These are phyloP conservation scores for Loxodonta africana DNA, from an alignment of 2,113 vertebrate species.

Conservation along the genomic window DNA sequence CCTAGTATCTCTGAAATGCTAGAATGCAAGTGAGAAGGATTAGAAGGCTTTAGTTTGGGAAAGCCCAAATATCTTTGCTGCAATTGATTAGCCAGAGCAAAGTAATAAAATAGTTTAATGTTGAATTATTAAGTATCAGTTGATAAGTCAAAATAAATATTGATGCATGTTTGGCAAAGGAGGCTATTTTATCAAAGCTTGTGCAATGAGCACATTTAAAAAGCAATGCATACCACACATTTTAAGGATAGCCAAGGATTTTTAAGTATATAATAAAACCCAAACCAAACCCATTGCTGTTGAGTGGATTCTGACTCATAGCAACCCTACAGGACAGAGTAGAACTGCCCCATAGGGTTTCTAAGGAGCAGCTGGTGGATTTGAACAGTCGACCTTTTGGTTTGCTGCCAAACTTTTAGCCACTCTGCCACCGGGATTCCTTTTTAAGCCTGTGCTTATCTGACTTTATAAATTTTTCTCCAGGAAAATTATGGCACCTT, in stretches of 20 bases:
- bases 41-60: conserved; percentile 42
- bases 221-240: background rate
- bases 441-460: background rate
- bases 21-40: conserved; percentile 17
- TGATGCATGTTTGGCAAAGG: conserved; percentile 6
- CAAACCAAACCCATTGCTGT: no score
- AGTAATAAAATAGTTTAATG: background rate
- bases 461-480: background rate
- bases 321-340: no score
- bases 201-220: background rate
- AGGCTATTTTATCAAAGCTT: conserved; percentile 1
- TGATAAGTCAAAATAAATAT: conserved; percentile 30
- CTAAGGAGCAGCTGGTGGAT: no score
- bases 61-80: conserved; percentile 9
- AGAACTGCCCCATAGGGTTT: no score
- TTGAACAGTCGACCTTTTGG: no score
- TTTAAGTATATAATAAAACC: background rate
- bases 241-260: background rate
- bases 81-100: conserved; percentile 62
- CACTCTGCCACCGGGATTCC: no score
- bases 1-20: background rate
- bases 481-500: background rate
- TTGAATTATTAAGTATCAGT: conserved; percentile 51
- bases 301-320: no score
- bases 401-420: no score